These are phyloP conservation scores for Pollimyrus isidori DNA, from an alignment of 2,113 vertebrate species.

Conservation along the genomic window DNA sequence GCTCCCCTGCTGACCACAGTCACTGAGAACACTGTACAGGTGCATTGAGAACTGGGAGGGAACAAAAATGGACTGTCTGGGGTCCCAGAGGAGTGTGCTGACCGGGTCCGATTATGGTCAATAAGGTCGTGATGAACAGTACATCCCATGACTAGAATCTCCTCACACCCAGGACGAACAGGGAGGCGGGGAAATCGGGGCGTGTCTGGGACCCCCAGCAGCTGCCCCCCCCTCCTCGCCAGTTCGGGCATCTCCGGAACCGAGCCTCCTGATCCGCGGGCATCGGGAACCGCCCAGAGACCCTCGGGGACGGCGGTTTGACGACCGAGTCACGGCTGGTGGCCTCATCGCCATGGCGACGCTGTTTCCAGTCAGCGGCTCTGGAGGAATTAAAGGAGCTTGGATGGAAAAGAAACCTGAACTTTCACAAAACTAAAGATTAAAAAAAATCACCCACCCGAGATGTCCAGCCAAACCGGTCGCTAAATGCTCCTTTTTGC, in stretches of 20 bases:
- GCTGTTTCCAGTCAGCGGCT: neutral
- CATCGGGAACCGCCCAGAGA: neutral
- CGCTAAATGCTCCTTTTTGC: neutral
- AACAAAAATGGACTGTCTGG: neutral
- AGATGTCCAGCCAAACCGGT: neutral
- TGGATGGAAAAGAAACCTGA: neutral
- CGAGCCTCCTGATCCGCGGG: neutral
- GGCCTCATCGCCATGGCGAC: neutral
- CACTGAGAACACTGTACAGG: neutral
- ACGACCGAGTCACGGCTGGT: neutral
- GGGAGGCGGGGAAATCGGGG: neutral
- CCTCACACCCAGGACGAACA: neutral
- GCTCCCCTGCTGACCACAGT: too few species aligned
- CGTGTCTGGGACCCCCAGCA: neutral
- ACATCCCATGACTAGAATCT: neutral
- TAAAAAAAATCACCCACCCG: neutral
- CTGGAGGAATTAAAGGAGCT: neutral
- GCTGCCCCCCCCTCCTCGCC: neutral
- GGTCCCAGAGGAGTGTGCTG: neutral
- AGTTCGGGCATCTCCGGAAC: neutral
- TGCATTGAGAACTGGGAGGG: neutral
- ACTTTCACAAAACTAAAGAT: neutral
- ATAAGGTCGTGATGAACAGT: neutral
- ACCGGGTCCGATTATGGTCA: neutral
- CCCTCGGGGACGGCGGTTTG: neutral